A percentile compares a stretch with the other conserved stretches of the same genome.
Conservation (phyloP, 1,140 invertebrate species). For the Danaus melanippus region DNA sequence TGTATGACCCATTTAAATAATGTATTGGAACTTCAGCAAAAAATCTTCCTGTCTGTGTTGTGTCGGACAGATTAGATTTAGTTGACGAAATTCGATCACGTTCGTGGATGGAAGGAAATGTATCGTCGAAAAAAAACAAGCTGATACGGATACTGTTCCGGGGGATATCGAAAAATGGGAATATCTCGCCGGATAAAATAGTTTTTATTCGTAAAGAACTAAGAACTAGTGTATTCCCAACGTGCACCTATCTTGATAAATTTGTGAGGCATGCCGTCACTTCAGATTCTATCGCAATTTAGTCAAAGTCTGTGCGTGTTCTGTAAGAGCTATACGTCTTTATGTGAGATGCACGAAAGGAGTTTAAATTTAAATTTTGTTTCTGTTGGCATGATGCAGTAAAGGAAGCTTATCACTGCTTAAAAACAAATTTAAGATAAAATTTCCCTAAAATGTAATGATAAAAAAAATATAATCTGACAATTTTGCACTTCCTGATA, state of each 20-base stretch:
- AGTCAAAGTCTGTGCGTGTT: slow-evolving; percentile 42
- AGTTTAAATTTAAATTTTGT: no score
- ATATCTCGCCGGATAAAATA: slow-evolving; percentile 3
- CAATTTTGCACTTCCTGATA: no score
- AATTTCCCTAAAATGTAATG: no score
- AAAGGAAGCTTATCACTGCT: no score
- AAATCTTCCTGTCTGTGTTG: background rate
- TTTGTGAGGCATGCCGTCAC: slow-evolving; percentile 30
- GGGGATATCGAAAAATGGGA: background rate
- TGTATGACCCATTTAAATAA: no score
- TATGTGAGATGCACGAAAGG: slow-evolving; percentile 36
- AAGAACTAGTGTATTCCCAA: slow-evolving; percentile 6
- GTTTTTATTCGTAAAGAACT: slow-evolving; percentile 5
- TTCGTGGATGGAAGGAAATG: slow-evolving; percentile 16
- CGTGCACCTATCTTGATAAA: slow-evolving; percentile 28
- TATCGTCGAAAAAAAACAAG: slow-evolving; percentile 23
- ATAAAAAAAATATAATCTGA: no score
- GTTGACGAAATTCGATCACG: slow-evolving; percentile 26
- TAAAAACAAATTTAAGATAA: no score
- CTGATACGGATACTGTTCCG: slow-evolving; percentile 13
- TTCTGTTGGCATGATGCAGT: no score
- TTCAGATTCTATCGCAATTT: slow-evolving; percentile 39
- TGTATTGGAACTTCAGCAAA: no score
- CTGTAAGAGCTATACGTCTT: slow-evolving; percentile 42
- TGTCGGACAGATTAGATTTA: slow-evolving; percentile 14